phyloP scores from a whole-genome alignment of 2,113 vertebrate species.

The Trematomus loennbergii region DNA sequence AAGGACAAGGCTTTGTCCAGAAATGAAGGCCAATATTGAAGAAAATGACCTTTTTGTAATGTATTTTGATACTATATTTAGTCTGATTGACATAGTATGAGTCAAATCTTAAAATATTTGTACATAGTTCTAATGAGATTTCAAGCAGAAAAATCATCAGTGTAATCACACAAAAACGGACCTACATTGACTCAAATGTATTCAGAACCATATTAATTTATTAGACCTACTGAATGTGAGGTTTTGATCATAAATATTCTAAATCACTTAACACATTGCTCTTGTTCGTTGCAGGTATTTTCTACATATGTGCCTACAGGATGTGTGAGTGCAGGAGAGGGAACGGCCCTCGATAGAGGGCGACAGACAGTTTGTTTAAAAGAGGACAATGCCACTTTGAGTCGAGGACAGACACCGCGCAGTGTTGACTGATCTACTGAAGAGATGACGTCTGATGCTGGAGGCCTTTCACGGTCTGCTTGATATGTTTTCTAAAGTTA shows the following conservation, averaged over 20 bases:
- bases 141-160: too few relatives aligned
- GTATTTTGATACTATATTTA: not conserved
- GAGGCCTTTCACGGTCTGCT: constrained; percentile 28
- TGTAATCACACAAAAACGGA: too few relatives aligned
- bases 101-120: not conserved
- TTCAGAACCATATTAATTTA: too few relatives aligned
- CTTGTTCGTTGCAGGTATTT: constrained; percentile 83
- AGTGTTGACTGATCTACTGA: constrained; percentile 55
- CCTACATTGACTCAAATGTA: too few relatives aligned
- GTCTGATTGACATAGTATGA: not conserved
- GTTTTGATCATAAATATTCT: not conserved
- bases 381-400: constrained; percentile 29
- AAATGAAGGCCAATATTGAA: not conserved
- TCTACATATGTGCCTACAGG: constrained; percentile 91
- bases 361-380: constrained; percentile 8
- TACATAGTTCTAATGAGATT: not conserved
- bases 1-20: not conserved
- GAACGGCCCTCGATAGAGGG: constrained; percentile 79
- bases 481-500: constrained; percentile 16
- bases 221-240: not conserved
- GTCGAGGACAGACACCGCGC: constrained; percentile 15
- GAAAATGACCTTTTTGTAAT: too few relatives aligned
- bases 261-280: not conserved
- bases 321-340: constrained; percentile 87
- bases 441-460: constrained; percentile 46